These are phyloP conservation scores for Plebejus argus DNA, from an alignment of 2,888 invertebrate species.

Conservation along the genomic window DNA sequence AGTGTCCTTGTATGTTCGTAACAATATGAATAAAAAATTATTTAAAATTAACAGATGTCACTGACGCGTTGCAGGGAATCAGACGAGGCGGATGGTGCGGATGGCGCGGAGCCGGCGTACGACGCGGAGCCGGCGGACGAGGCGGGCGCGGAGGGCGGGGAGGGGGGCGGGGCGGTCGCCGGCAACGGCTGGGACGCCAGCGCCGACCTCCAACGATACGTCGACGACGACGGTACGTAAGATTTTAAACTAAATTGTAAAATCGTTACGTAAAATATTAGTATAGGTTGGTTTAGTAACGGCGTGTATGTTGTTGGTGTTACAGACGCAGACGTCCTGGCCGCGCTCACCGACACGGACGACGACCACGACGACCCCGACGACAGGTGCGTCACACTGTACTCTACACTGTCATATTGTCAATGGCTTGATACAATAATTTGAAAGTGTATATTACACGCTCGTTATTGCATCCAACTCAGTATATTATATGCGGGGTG, in stretches of 20 bases:
- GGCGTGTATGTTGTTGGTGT: neutral
- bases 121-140: conserved; percentile 30
- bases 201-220: conserved; percentile 55
- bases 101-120: conserved; percentile 13
- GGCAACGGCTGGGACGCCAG: conserved; percentile 35
- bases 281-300: too few relatives aligned
- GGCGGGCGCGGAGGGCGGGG: neutral
- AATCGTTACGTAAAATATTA: too few relatives aligned
- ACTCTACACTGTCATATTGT: neutral
- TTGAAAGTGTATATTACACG: too few relatives aligned
- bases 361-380: conserved; percentile 31
- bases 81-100: conserved; percentile 10
- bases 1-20: too few relatives aligned
- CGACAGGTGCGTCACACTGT: conserved; percentile 12
- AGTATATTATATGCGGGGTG: too few relatives aligned
- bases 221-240: conserved; percentile 39
- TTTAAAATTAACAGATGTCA: neutral
- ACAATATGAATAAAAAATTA: neutral
- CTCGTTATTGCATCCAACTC: too few relatives aligned
- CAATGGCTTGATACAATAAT: neutral
- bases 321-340: conserved; percentile 30
- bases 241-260: too few relatives aligned
- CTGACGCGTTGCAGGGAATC: conserved; percentile 6
- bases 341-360: conserved; percentile 36
- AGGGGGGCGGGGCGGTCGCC: conserved; percentile 24